These are phyloP conservation scores for Periophthalmus magnuspinnatus DNA, from an alignment of 2,797 vertebrate species.

Conservation along the genomic window DNA sequence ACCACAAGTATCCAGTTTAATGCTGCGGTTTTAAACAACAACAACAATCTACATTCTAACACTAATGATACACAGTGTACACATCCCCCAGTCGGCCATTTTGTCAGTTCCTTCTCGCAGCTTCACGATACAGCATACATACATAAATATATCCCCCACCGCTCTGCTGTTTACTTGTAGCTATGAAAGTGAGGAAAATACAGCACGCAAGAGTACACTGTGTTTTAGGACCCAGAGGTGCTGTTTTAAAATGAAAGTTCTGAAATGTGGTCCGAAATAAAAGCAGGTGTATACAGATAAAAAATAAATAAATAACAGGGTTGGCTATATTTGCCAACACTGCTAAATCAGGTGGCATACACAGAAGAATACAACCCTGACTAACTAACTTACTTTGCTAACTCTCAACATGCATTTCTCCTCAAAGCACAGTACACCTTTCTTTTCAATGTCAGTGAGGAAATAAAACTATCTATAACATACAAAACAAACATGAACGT, in stretches of 20 bases:
- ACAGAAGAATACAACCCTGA: background rate
- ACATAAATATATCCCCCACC: background rate
- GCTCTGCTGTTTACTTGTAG: background rate
- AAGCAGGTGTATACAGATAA: conserved; percentile 3
- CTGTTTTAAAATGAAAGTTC: conserved; percentile 1
- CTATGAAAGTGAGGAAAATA: background rate
- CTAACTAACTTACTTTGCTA: background rate
- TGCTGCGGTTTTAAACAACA: background rate
- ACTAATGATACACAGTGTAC: background rate
- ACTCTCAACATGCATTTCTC: background rate
- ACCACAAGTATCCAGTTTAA: background rate
- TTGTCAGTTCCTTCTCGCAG: background rate
- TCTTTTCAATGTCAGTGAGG: background rate
- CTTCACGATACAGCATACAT: background rate
- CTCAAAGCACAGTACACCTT: background rate
- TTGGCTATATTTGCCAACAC: background rate
- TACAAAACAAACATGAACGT: too few relatives aligned
- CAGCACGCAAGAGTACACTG: background rate
- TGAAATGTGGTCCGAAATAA: conserved; percentile 9
- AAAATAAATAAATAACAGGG: background rate
- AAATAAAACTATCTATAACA: background rate
- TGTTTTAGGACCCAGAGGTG: conserved; percentile 8
- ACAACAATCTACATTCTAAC: background rate
- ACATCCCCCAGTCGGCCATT: background rate
- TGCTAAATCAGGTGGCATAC: background rate